phyloP scores from a whole-genome alignment of 2,113 vertebrate genomes.

The Stomatorhinus ivindoensis region DNA sequence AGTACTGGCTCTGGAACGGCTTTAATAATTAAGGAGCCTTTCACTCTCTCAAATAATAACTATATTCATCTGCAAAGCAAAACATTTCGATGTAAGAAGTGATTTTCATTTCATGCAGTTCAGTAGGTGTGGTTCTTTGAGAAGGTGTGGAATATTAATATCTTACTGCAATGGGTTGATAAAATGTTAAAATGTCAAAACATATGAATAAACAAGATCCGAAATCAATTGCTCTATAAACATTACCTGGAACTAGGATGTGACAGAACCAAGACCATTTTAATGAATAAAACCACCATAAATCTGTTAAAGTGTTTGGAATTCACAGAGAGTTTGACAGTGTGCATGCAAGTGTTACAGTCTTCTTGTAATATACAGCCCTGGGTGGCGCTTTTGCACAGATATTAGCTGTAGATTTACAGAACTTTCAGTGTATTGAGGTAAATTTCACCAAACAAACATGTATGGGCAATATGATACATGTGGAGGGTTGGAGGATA shows the following conservation, averaged over 20 bases:
- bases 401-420: slow-evolving; percentile 4
- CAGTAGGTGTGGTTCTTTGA: neutral
- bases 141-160: neutral
- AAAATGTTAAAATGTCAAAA: neutral
- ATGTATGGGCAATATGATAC: neutral
- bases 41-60: neutral
- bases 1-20: neutral
- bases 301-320: neutral
- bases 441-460: slow-evolving; percentile 7
- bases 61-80: neutral
- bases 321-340: neutral
- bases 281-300: neutral
- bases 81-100: neutral
- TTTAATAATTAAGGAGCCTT: neutral
- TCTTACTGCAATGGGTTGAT: neutral
- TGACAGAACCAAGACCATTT: neutral
- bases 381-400: neutral
- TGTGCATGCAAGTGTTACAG: neutral
- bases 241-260: neutral
- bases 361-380: neutral
- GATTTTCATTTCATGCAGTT: neutral
- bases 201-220: neutral
- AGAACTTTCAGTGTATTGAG: neutral
- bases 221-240: neutral
- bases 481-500: slow-evolving; percentile 32